A percentile compares a stretch with the other conserved stretches of the same genome.
Evolutionary conservation across 2,113 vertebrate genomes (phyloP).

Genomic region (Nycticryphes semicollaris): DNA sequence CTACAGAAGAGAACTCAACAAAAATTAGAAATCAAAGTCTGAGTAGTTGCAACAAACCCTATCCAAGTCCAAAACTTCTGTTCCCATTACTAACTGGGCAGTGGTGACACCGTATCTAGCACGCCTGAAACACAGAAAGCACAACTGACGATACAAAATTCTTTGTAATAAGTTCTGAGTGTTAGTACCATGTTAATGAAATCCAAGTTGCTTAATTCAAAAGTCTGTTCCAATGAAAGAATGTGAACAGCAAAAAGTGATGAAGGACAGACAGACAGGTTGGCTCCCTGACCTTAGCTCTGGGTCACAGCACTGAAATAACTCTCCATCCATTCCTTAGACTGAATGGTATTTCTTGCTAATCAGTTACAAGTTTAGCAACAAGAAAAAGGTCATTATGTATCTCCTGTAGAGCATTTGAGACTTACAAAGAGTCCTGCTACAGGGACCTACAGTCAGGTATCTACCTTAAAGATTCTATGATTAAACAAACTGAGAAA

Average conservation of each 20-base stretch:
- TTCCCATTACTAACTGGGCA: neutral
- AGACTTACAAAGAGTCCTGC: neutral
- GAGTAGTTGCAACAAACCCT: neutral
- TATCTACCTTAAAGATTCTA: neutral
- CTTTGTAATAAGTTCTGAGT: neutral
- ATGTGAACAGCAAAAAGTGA: neutral
- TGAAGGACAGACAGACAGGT: neutral
- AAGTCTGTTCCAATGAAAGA: neutral
- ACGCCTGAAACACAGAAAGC: fast-evolving
- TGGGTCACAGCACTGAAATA: neutral
- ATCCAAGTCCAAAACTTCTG: neutral
- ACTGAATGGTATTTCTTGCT: neutral
- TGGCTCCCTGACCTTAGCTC: neutral
- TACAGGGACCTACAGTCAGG: neutral
- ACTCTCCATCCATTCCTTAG: neutral
- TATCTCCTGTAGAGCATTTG: neutral
- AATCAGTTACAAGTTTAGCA: neutral
- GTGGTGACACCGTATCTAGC: neutral
- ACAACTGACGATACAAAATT: neutral
- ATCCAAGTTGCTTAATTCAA: neutral
- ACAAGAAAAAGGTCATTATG: neutral
- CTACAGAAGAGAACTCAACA: neutral
- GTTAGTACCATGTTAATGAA: neutral
- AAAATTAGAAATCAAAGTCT: neutral
- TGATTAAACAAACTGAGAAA: neutral